These are phyloP conservation scores for Baronia brevicornis DNA, from an alignment of 2,888 invertebrate genomes.

Conservation along the genomic window DNA sequence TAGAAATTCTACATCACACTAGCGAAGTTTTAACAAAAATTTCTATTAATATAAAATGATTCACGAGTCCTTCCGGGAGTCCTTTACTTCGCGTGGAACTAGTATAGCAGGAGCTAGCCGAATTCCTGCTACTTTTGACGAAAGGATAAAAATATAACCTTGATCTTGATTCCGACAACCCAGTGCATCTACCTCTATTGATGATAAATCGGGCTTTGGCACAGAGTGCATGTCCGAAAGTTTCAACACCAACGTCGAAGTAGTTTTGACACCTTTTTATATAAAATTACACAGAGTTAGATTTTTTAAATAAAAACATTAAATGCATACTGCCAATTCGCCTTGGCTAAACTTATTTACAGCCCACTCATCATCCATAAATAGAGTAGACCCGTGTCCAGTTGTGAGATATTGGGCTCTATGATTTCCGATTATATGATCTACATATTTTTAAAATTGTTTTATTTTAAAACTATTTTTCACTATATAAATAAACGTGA, in stretches of 20 bases:
- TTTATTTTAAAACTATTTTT: too few species aligned
- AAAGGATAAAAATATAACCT: slow-evolving; percentile 17
- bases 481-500: too few species aligned
- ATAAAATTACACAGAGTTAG: slow-evolving; percentile 7
- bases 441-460: too few species aligned
- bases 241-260: slow-evolving; percentile 52
- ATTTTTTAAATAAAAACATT: slow-evolving; percentile 1
- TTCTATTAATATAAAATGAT: slow-evolving; percentile 25
- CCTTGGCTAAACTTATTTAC: slow-evolving; percentile 11
- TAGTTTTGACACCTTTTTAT: slow-evolving; percentile 57
- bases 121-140: slow-evolving; percentile 29
- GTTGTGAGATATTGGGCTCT: too few species aligned
- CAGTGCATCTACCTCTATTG: slow-evolving; percentile 55
- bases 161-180: slow-evolving; percentile 27
- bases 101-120: slow-evolving; percentile 49
- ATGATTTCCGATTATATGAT: too few species aligned
- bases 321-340: not conserved
- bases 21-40: slow-evolving; percentile 34
- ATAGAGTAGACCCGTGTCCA: too few species aligned
- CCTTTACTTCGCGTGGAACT: slow-evolving; percentile 64
- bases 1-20: slow-evolving; percentile 50
- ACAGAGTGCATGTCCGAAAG: slow-evolving; percentile 50
- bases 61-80: slow-evolving; percentile 31
- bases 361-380: too few species aligned
- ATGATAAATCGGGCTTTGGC: slow-evolving; percentile 45